phyloP scores from a whole-genome alignment of 2,888 invertebrate genomes.

The Camptogramma bilineatum region DNA sequence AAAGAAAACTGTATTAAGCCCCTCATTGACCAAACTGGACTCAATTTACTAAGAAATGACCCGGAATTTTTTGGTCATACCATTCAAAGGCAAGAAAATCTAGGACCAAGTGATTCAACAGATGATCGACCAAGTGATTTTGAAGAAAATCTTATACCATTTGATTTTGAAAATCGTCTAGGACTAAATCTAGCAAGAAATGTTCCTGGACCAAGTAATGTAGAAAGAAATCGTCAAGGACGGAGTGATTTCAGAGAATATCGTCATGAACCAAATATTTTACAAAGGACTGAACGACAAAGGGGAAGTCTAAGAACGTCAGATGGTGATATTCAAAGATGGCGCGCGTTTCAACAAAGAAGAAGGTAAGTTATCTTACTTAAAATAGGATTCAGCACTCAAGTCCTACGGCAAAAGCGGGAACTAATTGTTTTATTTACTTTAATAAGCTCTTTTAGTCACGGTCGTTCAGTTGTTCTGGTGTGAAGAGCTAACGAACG shows the following conservation, averaged over 20 bases:
- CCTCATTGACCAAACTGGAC: neutral
- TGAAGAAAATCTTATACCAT: neutral
- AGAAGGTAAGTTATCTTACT: slow-evolving; percentile 4
- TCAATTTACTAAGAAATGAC: neutral
- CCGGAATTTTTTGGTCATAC: neutral
- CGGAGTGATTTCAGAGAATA: neutral
- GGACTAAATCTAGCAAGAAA: neutral
- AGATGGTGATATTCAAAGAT: slow-evolving; percentile 10
- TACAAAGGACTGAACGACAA: too few relatives aligned
- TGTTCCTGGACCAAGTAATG: neutral
- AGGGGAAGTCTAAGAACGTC: neutral
- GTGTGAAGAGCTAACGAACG: too few relatives aligned
- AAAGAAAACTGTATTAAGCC: neutral
- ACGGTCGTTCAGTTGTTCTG: too few relatives aligned
- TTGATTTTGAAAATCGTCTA: too few relatives aligned
- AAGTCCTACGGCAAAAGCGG: too few relatives aligned
- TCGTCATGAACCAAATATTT: neutral
- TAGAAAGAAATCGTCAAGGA: neutral
- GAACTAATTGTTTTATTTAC: too few relatives aligned
- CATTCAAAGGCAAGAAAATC: neutral
- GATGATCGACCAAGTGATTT: neutral
- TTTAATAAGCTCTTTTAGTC: too few relatives aligned
- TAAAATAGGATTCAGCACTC: neutral
- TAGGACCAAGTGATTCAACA: neutral
- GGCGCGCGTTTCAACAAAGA: slow-evolving; percentile 18